Conservation (phyloP, 1,140 invertebrate species). For the Cydia fagiglandana region DNA sequence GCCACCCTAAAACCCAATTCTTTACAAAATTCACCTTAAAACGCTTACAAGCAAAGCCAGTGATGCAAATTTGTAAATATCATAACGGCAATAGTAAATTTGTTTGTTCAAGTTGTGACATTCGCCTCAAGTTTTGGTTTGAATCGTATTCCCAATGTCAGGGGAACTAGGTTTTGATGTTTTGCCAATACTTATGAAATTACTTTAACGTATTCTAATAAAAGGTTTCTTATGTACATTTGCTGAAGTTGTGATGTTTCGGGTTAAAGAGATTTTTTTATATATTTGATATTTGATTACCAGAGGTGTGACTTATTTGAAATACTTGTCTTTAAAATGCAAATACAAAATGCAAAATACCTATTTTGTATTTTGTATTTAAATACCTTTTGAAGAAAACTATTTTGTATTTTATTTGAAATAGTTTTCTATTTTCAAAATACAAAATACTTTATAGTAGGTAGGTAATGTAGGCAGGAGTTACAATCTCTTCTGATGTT, state of each 20-base stretch:
- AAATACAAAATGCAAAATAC: too few species aligned
- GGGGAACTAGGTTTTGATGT: constrained; percentile 14
- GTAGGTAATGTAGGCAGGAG: too few species aligned
- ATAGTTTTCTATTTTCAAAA: too few species aligned
- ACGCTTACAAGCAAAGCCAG: background rate
- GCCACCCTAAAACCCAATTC: background rate
- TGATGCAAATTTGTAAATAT: background rate
- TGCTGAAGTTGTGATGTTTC: background rate
- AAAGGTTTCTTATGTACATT: background rate
- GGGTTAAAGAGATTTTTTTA: too few species aligned
- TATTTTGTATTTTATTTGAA: too few species aligned
- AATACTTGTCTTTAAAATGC: too few species aligned
- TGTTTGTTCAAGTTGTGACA: constrained; percentile 16
- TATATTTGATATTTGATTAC: background rate
- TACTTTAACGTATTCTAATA: background rate
- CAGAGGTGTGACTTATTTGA: too few species aligned
- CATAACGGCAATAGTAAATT: background rate
- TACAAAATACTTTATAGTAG: too few species aligned
- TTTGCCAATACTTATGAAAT: constrained; percentile 25
- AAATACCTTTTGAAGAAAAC: too few species aligned
- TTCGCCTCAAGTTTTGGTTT: constrained; percentile 15
- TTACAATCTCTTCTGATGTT: too few species aligned
- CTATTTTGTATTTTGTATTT: too few species aligned
- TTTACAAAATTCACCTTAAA: constrained; percentile 20
- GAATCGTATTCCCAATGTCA: constrained; percentile 23